Conservation (phyloP, 37 sponge, comb jelly and placozoan genomes). For the Beroe forskalii region DNA sequence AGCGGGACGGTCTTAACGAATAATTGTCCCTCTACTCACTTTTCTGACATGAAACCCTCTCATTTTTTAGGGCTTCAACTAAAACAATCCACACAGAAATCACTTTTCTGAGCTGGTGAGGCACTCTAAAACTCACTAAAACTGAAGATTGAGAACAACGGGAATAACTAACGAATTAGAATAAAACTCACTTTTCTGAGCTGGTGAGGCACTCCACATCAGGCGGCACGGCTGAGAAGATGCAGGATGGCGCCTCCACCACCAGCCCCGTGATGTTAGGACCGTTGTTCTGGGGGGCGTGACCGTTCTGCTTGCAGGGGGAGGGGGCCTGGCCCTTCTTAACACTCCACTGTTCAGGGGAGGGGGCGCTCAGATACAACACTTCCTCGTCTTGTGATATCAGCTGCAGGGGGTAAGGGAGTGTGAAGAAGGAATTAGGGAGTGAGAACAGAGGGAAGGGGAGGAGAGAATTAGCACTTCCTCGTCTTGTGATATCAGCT, state of each 20-base stretch:
- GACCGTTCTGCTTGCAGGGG: neutral
- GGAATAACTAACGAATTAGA: too few relatives aligned
- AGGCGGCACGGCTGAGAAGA: slow-evolving; percentile 14
- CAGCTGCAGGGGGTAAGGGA: too few relatives aligned
- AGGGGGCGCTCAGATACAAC: neutral
- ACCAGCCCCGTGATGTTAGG: neutral
- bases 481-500: too few relatives aligned
- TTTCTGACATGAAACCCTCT: too few relatives aligned
- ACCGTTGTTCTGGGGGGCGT: neutral
- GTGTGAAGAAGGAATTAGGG: too few relatives aligned
- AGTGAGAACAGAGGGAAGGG: too few relatives aligned
- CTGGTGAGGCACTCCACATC: neutral
- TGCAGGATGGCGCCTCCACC: slow-evolving; percentile 3
- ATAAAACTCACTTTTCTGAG: slow-evolving; percentile 21
- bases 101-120: neutral
- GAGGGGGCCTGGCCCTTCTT: slow-evolving; percentile 41
- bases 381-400: slow-evolving; percentile 19
- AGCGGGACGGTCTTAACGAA: too few relatives aligned
- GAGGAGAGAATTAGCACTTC: too few relatives aligned
- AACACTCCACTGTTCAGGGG: neutral
- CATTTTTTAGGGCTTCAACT: too few relatives aligned
- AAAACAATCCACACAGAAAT: too few relatives aligned
- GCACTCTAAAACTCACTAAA: slow-evolving; percentile 5
- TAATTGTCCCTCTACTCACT: too few relatives aligned
- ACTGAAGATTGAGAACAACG: too few relatives aligned